Evolutionary conservation across 2,797 vertebrate genomes (phyloP).

Genomic region (Alosa sapidissima): DNA sequence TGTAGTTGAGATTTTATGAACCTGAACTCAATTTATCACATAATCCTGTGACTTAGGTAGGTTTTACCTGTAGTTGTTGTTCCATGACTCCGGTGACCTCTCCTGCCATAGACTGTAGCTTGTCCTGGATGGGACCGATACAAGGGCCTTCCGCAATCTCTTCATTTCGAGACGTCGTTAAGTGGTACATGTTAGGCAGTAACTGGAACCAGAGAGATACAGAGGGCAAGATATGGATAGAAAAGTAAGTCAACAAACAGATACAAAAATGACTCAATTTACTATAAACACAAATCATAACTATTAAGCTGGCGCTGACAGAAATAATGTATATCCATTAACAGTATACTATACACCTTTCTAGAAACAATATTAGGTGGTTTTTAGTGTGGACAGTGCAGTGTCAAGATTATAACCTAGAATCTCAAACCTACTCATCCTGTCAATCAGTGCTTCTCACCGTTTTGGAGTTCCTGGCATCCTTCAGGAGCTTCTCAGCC

Average conservation of each 20-base stretch:
- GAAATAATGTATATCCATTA: not conserved
- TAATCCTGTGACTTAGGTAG: not conserved
- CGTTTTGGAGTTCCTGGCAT: slow-evolving; percentile 92
- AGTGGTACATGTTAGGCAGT: slow-evolving; percentile 90
- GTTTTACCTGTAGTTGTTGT: slow-evolving; percentile 88
- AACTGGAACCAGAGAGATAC: slow-evolving; percentile 70
- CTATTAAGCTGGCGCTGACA: not conserved
- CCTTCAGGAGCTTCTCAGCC: slow-evolving; percentile 86
- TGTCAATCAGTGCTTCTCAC: slow-evolving; percentile 66
- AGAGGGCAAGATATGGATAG: not conserved
- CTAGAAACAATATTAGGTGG: not conserved
- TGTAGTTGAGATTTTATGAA: not conserved
- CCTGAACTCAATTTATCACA: not conserved
- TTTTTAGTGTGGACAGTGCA: slow-evolving; percentile 71
- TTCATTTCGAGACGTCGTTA: slow-evolving; percentile 65
- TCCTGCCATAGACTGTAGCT: slow-evolving; percentile 89
- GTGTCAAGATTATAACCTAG: not conserved
- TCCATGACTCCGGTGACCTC: slow-evolving; percentile 90
- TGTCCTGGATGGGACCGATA: slow-evolving; percentile 86
- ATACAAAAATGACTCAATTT: not conserved
- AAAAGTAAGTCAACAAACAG: not conserved
- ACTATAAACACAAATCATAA: not conserved
- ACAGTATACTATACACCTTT: not conserved
- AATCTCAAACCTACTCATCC: too few species aligned
- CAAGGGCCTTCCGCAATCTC: slow-evolving; percentile 65